A percentile compares a stretch with the other conserved stretches of the same genome.
These are phyloP conservation scores for Gymnothorax reevesii DNA, from an alignment of 2,797 vertebrate species.

Conservation along the genomic window DNA sequence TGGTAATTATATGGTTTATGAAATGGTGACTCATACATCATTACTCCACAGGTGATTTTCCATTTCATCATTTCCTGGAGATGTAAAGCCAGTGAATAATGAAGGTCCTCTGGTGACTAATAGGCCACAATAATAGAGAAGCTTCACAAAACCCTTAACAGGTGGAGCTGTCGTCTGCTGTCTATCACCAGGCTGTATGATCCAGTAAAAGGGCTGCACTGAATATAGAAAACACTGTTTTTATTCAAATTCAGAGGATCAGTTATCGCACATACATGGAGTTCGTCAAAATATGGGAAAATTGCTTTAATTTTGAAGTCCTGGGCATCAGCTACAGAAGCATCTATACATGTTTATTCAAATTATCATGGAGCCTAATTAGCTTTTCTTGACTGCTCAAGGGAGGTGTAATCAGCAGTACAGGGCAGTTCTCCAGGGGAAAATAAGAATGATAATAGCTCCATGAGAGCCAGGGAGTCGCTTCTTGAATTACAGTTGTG, in stretches of 20 bases:
- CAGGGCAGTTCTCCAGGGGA: too few relatives aligned
- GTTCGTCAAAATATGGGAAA: too few relatives aligned
- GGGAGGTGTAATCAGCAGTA: too few relatives aligned
- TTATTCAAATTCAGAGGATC: neutral
- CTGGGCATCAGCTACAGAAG: too few relatives aligned
- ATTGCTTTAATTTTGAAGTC: too few relatives aligned
- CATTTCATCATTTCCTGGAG: neutral
- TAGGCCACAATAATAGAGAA: neutral
- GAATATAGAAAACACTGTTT: neutral
- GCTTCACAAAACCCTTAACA: neutral
- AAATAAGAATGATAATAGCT: too few relatives aligned
- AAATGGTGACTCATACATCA: neutral
- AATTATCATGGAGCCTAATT: too few relatives aligned
- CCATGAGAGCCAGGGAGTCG: too few relatives aligned
- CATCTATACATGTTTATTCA: too few relatives aligned
- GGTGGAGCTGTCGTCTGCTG: neutral
- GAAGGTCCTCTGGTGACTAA: neutral
- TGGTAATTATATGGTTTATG: neutral
- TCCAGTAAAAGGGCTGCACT: neutral
- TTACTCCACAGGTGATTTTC: neutral
- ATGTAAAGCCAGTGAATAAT: neutral
- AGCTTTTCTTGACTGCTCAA: too few relatives aligned
- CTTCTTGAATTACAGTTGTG: too few relatives aligned
- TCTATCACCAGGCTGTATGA: neutral
- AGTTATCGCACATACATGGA: neutral